phyloP scores from a whole-genome alignment of 2,888 invertebrate species.

The Leptopilina syphax region DNA sequence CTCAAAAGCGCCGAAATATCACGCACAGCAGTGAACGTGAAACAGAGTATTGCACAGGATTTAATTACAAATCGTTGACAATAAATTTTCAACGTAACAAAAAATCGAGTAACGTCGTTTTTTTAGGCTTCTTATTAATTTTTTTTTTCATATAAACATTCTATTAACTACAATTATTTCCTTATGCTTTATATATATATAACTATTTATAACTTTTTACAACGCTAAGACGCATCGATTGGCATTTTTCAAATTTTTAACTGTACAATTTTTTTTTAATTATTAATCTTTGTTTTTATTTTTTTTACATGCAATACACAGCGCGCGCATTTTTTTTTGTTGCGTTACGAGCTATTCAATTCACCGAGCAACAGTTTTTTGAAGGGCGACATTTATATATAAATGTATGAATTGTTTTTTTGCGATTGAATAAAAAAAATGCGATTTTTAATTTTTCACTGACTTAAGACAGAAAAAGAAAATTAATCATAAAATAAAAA shows the following conservation, averaged over 20 bases:
- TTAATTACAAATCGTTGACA: slow-evolving; percentile 38
- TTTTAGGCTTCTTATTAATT: slow-evolving; percentile 35
- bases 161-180: slow-evolving; percentile 39
- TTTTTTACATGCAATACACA: slow-evolving; percentile 61
- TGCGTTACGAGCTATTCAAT: slow-evolving; percentile 67
- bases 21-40: slow-evolving; percentile 33
- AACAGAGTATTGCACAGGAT: slow-evolving; percentile 39
- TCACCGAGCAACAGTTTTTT: slow-evolving; percentile 68
- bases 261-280: slow-evolving; percentile 49
- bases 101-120: slow-evolving; percentile 39
- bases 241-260: slow-evolving; percentile 49
- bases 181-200: slow-evolving; percentile 51
- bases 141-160: slow-evolving; percentile 41
- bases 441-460: slow-evolving; percentile 41
- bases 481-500: too few relatives aligned
- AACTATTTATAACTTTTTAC: slow-evolving; percentile 52
- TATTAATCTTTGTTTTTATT: slow-evolving; percentile 45
- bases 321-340: slow-evolving; percentile 51
- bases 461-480: too few relatives aligned
- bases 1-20: slow-evolving; percentile 35
- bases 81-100: slow-evolving; percentile 48
- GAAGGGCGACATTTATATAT: slow-evolving; percentile 51
- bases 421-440: slow-evolving; percentile 57
- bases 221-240: slow-evolving; percentile 55
- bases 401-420: slow-evolving; percentile 45